Evolutionary conservation across 2,797 vertebrate species (phyloP), one percentile per base, ranked within the genome.

Genomic region (Coregonus ussuriensis): DNA sequence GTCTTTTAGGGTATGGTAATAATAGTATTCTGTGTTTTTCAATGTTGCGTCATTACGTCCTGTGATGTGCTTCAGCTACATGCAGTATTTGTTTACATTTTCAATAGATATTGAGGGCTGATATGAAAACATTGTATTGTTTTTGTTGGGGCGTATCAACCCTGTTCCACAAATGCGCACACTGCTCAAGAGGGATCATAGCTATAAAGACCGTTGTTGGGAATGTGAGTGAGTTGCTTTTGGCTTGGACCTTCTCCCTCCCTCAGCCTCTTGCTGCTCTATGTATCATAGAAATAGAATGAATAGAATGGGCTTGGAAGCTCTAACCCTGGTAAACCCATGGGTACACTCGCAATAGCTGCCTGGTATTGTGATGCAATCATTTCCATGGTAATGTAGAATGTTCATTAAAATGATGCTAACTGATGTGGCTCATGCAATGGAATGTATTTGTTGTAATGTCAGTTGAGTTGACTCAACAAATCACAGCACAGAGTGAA

Each of bases 1-100:
- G 88, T 84, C 86, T 83, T 83, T 81, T 80, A 80, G 82, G 66
- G 74, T 33, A 72, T 75, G 82, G 54, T 82, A 79, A 77, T 18
- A 63, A 71, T 75, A 71, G 15, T 3, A 16, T 62, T 6, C 25
- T 56, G 56, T 7, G 56, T 18, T 56, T 29, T n/a, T 59, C 53
- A 59, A 11, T 47, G 41, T 3, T n/a, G 54, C 6, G 9, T n/a
- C 71, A 65, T 29, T 53, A n/a, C 16, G 3, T 25, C 41, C 41
- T 47, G 41, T 13, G 41, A 47, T 47, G 2, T 47, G 41, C 16
- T 52, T 21, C 74, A 25, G 70, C 78, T 82, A 71, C 68, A 71
- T 2, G 70, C 79, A 80, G 78, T 78, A 52, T 35, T 80, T 13
- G 74, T 72, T 83, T 74, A 14, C 4, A 6, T 16, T 81, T 37